Percentiles rank a stretch among this genome's conserved stretches.
Evolutionary conservation across 1,140 invertebrate species (phyloP).

Genomic region (Saccostrea echinata): DNA sequence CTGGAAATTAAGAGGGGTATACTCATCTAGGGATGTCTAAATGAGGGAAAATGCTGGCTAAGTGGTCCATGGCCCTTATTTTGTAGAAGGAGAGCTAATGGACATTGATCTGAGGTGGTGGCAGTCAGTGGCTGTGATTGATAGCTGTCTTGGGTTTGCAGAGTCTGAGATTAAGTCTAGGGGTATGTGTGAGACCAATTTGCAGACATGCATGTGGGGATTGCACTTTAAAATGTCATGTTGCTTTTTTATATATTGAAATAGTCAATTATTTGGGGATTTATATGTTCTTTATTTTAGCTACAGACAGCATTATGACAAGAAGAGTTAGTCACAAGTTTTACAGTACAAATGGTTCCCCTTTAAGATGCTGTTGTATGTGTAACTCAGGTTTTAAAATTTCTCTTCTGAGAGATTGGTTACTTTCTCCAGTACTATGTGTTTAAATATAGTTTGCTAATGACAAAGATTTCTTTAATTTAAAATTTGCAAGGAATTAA

Average conservation of each 20-base stretch:
- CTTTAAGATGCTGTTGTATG: too few relatives aligned
- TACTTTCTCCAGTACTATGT: too few relatives aligned
- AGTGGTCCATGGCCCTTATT: background rate
- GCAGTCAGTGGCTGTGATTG: slow-evolving; percentile 8
- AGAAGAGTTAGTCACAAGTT: too few relatives aligned
- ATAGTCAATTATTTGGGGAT: background rate
- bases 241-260: background rate
- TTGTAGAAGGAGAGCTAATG: background rate
- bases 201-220: background rate
- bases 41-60: slow-evolving; percentile 19
- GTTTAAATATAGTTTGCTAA: too few relatives aligned
- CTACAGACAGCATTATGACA: too few relatives aligned
- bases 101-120: slow-evolving; percentile 17
- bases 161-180: background rate
- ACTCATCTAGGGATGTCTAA: background rate
- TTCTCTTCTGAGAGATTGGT: too few relatives aligned
- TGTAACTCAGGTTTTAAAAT: too few relatives aligned
- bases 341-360: too few relatives aligned
- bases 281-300: too few relatives aligned
- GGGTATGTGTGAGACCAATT: background rate
- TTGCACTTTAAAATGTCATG: background rate
- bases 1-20: slow-evolving; percentile 30
- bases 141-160: background rate
- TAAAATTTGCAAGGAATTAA: too few relatives aligned
- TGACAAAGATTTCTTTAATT: too few relatives aligned